These are phyloP conservation scores for Hippocampus barbouri DNA, from an alignment of 2,113 vertebrate genomes.

Conservation along the genomic window DNA sequence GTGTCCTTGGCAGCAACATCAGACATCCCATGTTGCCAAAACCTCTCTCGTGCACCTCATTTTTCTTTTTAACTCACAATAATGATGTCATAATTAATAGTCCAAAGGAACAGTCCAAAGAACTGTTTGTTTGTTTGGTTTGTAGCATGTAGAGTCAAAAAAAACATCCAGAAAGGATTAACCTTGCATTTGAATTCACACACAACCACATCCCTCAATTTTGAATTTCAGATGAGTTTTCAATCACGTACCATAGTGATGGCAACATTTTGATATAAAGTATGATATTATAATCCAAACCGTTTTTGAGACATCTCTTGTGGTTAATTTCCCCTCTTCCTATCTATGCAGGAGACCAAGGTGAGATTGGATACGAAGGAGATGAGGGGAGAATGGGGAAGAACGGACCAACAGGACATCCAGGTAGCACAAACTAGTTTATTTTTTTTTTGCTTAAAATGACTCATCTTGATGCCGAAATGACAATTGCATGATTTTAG, in stretches of 20 bases:
- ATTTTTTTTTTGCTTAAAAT: background rate
- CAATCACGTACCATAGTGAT: background rate
- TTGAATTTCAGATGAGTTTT: background rate
- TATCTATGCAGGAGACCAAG: conserved; percentile 53
- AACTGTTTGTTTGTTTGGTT: background rate
- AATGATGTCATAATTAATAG: conserved; percentile 3
- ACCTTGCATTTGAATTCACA: background rate
- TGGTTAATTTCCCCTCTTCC: background rate
- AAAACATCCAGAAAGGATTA: background rate
- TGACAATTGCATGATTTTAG: background rate
- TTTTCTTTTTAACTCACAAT: conserved; percentile 1
- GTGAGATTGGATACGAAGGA: conserved; percentile 55
- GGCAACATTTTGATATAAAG: background rate
- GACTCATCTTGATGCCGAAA: background rate
- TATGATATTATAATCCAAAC: background rate
- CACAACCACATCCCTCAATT: background rate
- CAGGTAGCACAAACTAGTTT: conserved; percentile 38
- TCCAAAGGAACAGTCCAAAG: background rate
- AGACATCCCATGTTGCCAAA: conserved; percentile 3
- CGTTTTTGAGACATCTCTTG: background rate
- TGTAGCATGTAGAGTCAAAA: background rate
- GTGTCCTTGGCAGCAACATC: conserved; percentile 1
- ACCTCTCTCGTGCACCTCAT: conserved; percentile 6
- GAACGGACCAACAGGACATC: conserved; percentile 55
- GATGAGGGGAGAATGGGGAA: conserved; percentile 58